A percentile compares a stretch with the other conserved stretches of the same genome.
phyloP scores from a whole-genome alignment of 2,797 vertebrate genomes.

The Micromesistius poutassou region DNA sequence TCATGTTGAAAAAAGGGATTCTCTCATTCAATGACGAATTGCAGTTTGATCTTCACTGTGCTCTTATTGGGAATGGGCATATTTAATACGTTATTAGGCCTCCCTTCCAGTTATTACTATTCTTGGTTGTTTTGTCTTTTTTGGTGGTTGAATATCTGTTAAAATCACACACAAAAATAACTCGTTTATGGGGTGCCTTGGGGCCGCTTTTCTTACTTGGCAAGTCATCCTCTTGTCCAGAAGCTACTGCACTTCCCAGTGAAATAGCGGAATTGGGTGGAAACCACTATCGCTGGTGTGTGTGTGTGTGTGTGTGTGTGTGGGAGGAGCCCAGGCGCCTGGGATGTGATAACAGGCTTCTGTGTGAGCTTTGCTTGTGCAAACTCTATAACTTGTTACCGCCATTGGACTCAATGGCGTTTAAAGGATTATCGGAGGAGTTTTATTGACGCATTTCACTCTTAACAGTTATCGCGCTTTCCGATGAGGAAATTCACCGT shows the following conservation, averaged over 20 bases:
- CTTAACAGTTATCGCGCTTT: conserved; percentile 34
- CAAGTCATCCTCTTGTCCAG: background rate
- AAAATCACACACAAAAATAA: background rate
- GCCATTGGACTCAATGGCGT: background rate
- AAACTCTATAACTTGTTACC: conserved; percentile 37
- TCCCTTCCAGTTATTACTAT: background rate
- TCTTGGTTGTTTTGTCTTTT: background rate
- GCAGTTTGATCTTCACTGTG: background rate
- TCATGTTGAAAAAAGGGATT: background rate
- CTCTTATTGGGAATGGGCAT: background rate
- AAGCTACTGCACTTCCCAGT: background rate
- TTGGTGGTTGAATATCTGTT: background rate
- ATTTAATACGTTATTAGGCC: background rate
- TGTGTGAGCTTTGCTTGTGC: conserved; percentile 41
- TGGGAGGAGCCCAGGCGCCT: conserved; percentile 63
- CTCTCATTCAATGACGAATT: background rate
- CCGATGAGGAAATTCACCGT: conserved; percentile 45
- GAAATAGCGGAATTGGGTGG: conserved; percentile 48
- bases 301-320: conserved; percentile 19
- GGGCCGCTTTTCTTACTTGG: background rate
- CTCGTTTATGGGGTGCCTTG: background rate
- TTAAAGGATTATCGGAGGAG: background rate
- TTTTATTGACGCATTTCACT: background rate
- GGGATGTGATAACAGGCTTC: conserved; percentile 65
- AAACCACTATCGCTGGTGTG: conserved; percentile 37